phyloP scores from a whole-genome alignment of 1,140 invertebrate species.

The Globodera ellingtonae region DNA sequence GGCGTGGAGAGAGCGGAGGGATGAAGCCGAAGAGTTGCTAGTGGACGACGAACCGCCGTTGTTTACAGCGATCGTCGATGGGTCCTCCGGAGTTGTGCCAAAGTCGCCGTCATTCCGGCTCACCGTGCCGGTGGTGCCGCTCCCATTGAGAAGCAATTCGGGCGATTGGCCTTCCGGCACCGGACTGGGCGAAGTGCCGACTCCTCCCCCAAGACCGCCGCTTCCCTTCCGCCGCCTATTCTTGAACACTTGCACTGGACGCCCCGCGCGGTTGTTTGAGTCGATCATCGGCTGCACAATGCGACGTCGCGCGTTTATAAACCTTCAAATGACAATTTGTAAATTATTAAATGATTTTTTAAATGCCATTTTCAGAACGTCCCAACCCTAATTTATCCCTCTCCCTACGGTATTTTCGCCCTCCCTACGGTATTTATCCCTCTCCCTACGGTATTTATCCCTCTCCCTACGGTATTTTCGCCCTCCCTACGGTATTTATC shows the following conservation, averaged over 20 bases:
- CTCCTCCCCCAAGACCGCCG: conserved; percentile 11
- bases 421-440: no score
- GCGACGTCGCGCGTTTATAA: conserved; percentile 70
- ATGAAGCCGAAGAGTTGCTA: neutral
- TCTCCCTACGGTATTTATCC: no score
- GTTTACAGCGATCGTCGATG: neutral
- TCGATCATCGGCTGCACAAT: conserved; percentile 72
- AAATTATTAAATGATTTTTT: neutral
- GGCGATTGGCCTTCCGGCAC: conserved; percentile 36
- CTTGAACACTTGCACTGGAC: conserved; percentile 57
- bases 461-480: no score
- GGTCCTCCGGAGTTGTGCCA: neutral
- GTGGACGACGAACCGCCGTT: conserved; percentile 3
- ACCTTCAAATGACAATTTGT: conserved; percentile 51
- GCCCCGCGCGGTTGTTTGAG: conserved; percentile 66
- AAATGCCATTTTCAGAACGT: neutral
- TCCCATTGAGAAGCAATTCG: neutral
- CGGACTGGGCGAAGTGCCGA: conserved; percentile 32
- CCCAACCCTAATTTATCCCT: neutral
- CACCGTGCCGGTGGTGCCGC: neutral
- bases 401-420: neutral
- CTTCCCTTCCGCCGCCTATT: conserved; percentile 59
- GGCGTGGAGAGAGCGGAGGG: neutral
- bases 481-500: no score
- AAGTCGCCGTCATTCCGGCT: neutral